Base-by-base conservation (phyloP, 2,888 invertebrate genomes). In the Phengaris arion region DNA sequence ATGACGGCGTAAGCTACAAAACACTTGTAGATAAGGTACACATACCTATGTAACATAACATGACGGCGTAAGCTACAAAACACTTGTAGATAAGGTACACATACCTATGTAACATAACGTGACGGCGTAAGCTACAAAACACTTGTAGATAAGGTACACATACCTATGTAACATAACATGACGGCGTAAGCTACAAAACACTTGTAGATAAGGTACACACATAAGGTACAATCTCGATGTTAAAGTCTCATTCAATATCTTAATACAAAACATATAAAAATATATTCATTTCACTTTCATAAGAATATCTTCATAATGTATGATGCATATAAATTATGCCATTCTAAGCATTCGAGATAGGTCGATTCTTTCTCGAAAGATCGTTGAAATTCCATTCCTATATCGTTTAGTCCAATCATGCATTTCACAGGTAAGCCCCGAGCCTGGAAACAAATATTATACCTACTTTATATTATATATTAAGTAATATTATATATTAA, bases 381-480 rank as follows among this genome's bases (percentile, higher is more conserved):
- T 13, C 35, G 22, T 64, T 35, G 35, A 1, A 12, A 64, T 76
- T 69, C 68, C 68, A 57, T 76, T 77, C 76, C 48, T 64, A 74
- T 13, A 64, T 74, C 64, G 48, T 85, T 91, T 91, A 89, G 87
- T 87, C 89, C 91, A 92, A 90, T 91, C 93, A 92, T 86, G 84
- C 85, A 86, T 86, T 84, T 93, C 92, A 93, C 82, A 92, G 86
- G 88, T 88, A 93, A 90, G 92, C 93, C 89, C 93, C 93, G 86
- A 89, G 87, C 86, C 93, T 93, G 93, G 78, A 92, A 93, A 91
- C 79, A 90, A 81, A 84, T 85, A 78, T 68, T 74, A 64, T 73
- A 69, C 68, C 59, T 70, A 75, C 51, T 6, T 10, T 74, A 45
- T 72, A 10, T 57, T 35, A 45, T 55, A 55, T 45, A 69, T n/a